Percentiles rank a stretch among this genome's conserved stretches.
Evolutionary conservation across 2,888 invertebrate genomes (phyloP).

Genomic region (Caenorhabditis angaria): DNA sequence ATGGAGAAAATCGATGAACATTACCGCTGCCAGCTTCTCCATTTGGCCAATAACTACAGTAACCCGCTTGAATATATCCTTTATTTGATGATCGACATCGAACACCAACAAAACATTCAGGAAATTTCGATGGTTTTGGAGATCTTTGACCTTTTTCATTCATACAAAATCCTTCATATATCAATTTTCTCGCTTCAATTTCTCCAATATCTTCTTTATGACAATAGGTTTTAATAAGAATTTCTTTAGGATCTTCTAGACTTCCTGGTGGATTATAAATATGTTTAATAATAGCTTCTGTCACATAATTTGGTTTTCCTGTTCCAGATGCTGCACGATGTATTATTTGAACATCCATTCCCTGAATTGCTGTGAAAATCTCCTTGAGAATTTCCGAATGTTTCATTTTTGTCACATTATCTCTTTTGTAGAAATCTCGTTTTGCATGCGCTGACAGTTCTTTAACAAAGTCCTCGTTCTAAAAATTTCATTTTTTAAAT

Average conservation of each 20-base stretch:
- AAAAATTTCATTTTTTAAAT: not conserved
- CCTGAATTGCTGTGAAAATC: constrained; percentile 29
- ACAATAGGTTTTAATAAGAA: constrained; percentile 1
- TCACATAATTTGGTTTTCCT: constrained; percentile 19
- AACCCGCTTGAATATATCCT: constrained; percentile 34
- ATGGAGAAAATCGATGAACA: constrained; percentile 34
- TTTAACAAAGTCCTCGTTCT: constrained; percentile 15
- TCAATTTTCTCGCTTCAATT: not conserved
- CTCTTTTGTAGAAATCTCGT: constrained; percentile 36
- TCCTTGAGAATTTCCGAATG: constrained; percentile 27
- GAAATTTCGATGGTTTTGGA: constrained; percentile 1
- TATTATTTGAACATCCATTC: constrained; percentile 13
- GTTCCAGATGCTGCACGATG: constrained; percentile 7
- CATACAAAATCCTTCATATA: constrained; percentile 9
- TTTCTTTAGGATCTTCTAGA: not conserved
- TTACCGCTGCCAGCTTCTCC: constrained; percentile 23
- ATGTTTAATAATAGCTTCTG: constrained; percentile 17
- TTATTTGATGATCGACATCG: constrained; percentile 6
- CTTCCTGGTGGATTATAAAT: not conserved
- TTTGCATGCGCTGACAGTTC: constrained; percentile 24
- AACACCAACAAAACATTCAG: constrained; percentile 20
- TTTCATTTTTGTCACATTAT: constrained; percentile 13
- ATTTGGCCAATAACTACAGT: constrained; percentile 37
- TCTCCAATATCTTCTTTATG: not conserved
- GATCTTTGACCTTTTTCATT: constrained; percentile 17